These are phyloP conservation scores for Pelosia muscerda DNA, from an alignment of 2,888 invertebrate species.

Conservation along the genomic window DNA sequence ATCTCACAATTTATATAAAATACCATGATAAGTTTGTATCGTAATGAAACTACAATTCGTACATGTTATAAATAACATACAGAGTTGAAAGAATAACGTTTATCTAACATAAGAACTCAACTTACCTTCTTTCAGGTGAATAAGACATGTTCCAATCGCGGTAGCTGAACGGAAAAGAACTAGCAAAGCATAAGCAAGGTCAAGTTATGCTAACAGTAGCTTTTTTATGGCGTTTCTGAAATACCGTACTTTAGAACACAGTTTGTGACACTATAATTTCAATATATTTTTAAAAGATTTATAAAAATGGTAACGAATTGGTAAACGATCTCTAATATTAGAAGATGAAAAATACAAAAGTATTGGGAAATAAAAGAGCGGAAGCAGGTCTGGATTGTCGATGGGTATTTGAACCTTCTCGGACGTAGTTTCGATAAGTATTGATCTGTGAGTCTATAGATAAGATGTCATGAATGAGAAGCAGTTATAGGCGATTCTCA, in stretches of 20 bases:
- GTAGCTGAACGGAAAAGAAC: conserved; percentile 92
- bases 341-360: conserved; percentile 63
- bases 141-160: conserved; percentile 94
- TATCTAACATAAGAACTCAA: conserved; percentile 70
- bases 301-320: conserved; percentile 51
- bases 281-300: conserved; percentile 67
- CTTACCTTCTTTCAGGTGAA: conserved; percentile 94
- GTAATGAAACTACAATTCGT: conserved; percentile 29
- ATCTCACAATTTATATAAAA: conserved; percentile 57
- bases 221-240: conserved; percentile 62
- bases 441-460: conserved; percentile 26
- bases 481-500: not conserved
- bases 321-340: conserved; percentile 50
- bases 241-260: conserved; percentile 27
- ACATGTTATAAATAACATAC: conserved; percentile 38
- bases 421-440: conserved; percentile 15
- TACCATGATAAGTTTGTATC: conserved; percentile 34
- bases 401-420: conserved; percentile 31
- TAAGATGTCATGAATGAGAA: conserved; percentile 1
- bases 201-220: conserved; percentile 84
- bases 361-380: conserved; percentile 75
- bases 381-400: conserved; percentile 69
- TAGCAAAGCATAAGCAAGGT: conserved; percentile 88
- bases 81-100: conserved; percentile 49
- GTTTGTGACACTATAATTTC: conserved; percentile 48